Percentiles rank a stretch among this genome's conserved stretches.
Evolutionary conservation across 2,113 vertebrate genomes (phyloP).

Genomic region (Aptenodytes forsteri): DNA sequence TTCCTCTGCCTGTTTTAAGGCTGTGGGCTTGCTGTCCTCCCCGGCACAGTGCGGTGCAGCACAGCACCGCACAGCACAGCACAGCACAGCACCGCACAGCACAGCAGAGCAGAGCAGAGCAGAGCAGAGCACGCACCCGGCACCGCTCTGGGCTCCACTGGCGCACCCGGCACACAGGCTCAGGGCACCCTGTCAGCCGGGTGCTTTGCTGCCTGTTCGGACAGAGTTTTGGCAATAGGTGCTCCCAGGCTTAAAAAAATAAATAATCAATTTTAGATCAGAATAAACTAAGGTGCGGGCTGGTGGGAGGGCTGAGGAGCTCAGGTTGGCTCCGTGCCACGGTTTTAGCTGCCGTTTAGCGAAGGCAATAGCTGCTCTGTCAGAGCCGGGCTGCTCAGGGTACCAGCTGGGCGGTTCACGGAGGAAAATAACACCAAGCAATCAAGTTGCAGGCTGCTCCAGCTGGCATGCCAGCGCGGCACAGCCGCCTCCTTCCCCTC

Average conservation of each 20-base stretch:
- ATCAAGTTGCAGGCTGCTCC: rapidly evolving
- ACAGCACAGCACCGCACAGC: too few relatives aligned
- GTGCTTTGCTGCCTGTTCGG: neutral
- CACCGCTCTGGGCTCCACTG: neutral
- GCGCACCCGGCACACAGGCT: neutral
- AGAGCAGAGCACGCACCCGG: too few relatives aligned
- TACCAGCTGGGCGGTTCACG: rapidly evolving
- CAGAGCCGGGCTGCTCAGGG: neutral
- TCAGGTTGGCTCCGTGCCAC: rapidly evolving
- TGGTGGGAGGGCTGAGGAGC: neutral
- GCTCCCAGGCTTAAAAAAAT: neutral
- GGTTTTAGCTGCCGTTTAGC: neutral
- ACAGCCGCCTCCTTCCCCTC: neutral
- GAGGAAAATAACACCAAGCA: neutral
- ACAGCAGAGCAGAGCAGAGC: too few relatives aligned
- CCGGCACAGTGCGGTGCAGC: rapidly evolving
- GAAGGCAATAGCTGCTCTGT: neutral
- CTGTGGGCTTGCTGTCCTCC: neutral
- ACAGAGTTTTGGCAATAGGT: neutral
- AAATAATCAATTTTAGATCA: rapidly evolving
- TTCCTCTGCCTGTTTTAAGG: neutral
- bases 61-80: neutral
- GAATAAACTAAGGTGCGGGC: neutral
- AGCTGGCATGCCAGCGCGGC: rapidly evolving
- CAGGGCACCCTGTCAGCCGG: neutral